A percentile compares a stretch with the other conserved stretches of the same genome.
These are phyloP conservation scores for Alcedo atthis DNA, from an alignment of 2,797 vertebrate genomes.

Conservation along the genomic window DNA sequence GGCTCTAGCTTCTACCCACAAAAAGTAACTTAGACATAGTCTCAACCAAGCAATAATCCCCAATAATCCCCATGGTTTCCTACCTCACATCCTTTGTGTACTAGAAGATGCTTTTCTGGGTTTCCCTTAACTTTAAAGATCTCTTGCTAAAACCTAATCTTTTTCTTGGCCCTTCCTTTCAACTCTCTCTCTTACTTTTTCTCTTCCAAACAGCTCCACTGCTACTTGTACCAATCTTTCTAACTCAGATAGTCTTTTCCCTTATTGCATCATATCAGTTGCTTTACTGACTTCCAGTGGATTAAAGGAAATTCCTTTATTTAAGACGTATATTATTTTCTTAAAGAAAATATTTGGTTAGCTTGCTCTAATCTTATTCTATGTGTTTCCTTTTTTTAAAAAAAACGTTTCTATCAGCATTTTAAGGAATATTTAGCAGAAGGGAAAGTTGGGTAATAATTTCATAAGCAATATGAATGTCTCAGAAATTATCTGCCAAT, in stretches of 20 bases:
- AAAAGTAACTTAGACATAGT: background rate
- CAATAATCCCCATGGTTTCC: background rate
- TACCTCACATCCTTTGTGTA: background rate
- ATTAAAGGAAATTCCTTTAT: background rate
- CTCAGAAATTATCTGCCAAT: slow-evolving; percentile 55
- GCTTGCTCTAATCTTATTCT: background rate
- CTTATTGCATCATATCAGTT: background rate
- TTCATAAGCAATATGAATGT: slow-evolving; percentile 25
- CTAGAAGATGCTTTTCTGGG: background rate
- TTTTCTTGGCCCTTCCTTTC: background rate
- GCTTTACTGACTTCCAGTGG: background rate
- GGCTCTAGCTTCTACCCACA: background rate
- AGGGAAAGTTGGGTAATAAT: background rate
- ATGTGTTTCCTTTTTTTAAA: background rate
- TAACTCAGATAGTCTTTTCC: background rate
- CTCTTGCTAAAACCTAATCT: background rate
- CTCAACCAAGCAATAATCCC: background rate
- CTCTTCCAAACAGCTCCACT: background rate
- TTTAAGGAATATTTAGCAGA: background rate
- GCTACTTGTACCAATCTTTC: background rate
- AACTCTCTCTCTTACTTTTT: background rate
- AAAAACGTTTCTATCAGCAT: background rate
- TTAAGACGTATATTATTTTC: background rate
- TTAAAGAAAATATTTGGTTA: background rate
- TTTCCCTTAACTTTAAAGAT: background rate